These are phyloP conservation scores for Papilio dardanus DNA, from an alignment of 1,140 invertebrate species.

Conservation along the genomic window DNA sequence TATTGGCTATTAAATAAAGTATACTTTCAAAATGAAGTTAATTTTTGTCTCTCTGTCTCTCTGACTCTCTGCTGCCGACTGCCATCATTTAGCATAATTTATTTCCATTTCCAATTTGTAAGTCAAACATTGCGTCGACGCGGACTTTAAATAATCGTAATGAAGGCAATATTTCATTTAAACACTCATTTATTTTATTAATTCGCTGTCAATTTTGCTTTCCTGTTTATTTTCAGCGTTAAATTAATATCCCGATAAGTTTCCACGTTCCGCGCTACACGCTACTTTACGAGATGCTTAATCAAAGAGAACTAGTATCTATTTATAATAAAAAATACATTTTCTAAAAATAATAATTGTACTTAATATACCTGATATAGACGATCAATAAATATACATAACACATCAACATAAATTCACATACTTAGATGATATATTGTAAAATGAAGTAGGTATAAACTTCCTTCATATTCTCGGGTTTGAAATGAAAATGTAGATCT, in stretches of 20 bases:
- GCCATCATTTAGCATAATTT: slow-evolving; percentile 15
- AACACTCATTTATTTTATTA: slow-evolving; percentile 25
- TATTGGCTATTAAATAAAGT: background rate
- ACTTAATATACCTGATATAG: too few species aligned
- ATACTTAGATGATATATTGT: too few species aligned
- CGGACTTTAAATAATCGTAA: slow-evolving; percentile 20
- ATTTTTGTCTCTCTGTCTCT: too few species aligned
- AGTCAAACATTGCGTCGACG: slow-evolving; percentile 22
- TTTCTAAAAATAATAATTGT: too few species aligned
- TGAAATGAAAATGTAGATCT: background rate
- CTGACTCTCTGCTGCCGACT: background rate
- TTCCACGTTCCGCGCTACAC: background rate
- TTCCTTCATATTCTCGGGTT: background rate
- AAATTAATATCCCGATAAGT: background rate
- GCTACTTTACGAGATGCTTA: background rate
- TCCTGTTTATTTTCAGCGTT: background rate
- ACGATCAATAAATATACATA: too few species aligned
- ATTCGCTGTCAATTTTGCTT: background rate
- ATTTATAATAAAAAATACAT: too few species aligned
- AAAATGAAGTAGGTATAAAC: too few species aligned
- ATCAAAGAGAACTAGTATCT: background rate
- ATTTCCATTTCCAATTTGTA: slow-evolving; percentile 23
- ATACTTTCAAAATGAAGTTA: slow-evolving; percentile 6
- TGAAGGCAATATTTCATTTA: slow-evolving; percentile 22
- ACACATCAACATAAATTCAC: too few species aligned